A percentile compares a stretch with the other conserved stretches of the same genome.
phyloP scores from a whole-genome alignment of 1,140 invertebrate genomes.

The Drosophila melanogaster region Release_6_plus_ISO1_MT NT_033777.3:7766501-7767000 shows the following conservation, averaged over 20 bases:
- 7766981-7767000: constrained; percentile 10
- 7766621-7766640: background rate
- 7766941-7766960: constrained; percentile 41
- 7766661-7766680: constrained; percentile 61
- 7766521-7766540: constrained; percentile 22
- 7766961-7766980: constrained; percentile 45
- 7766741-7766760: constrained; percentile 61
- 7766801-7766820: no score
- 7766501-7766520: constrained; percentile 9
- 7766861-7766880: constrained; percentile 29
- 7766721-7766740: constrained; percentile 64
- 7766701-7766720: constrained; percentile 67
- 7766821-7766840: constrained; percentile 53
- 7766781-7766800: constrained; percentile 29
- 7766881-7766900: constrained; percentile 35
- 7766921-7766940: constrained; percentile 41
- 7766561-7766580: constrained; percentile 16
- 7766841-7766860: constrained; percentile 58
- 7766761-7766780: constrained; percentile 54
- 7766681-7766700: constrained; percentile 17
- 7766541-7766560: constrained; percentile 1
- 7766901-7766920: constrained; percentile 63
- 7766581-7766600: constrained; percentile 3
- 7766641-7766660: constrained; percentile 42
- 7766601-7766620: constrained; percentile 40